Evolutionary conservation across 2,797 vertebrate species (phyloP).

Genomic region (Myotis findleyi): DNA sequence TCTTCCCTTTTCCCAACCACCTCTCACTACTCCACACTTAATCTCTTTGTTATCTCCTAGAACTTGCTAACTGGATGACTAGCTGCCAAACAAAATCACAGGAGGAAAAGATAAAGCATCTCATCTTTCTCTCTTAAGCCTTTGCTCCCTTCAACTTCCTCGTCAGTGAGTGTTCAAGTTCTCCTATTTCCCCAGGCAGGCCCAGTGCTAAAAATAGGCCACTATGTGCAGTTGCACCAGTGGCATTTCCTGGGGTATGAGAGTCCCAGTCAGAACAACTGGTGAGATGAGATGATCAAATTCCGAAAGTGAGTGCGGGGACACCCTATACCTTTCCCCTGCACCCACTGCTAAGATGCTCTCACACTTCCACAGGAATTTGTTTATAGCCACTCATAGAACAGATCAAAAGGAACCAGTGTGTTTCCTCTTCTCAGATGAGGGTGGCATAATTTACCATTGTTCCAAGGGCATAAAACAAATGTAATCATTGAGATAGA

Average conservation of each 20-base stretch:
- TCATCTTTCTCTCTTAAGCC: slow-evolving; percentile 58
- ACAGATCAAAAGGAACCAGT: neutral
- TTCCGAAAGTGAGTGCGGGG: neutral
- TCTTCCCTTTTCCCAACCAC: neutral
- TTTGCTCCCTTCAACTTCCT: slow-evolving; percentile 53
- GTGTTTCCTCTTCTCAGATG: slow-evolving; percentile 14
- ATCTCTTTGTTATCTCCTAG: neutral
- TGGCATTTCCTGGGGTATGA: slow-evolving; percentile 11
- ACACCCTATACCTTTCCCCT: neutral
- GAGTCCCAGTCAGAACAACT: neutral
- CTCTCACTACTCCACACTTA: neutral
- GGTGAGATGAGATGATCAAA: neutral
- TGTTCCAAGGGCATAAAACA: slow-evolving; percentile 3
- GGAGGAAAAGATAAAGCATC: slow-evolving; percentile 57
- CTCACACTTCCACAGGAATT: neutral
- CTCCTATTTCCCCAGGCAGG: slow-evolving; percentile 47
- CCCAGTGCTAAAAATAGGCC: slow-evolving; percentile 52
- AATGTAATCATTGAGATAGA: neutral
- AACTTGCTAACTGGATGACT: neutral
- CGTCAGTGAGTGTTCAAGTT: neutral
- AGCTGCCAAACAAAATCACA: slow-evolving; percentile 53
- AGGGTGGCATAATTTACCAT: neutral
- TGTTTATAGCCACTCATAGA: neutral
- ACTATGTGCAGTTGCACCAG: neutral
- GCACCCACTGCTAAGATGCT: neutral